These are phyloP conservation scores for Phalacrocorax aristotelis DNA, from an alignment of 2,113 vertebrate genomes.

Conservation along the genomic window DNA sequence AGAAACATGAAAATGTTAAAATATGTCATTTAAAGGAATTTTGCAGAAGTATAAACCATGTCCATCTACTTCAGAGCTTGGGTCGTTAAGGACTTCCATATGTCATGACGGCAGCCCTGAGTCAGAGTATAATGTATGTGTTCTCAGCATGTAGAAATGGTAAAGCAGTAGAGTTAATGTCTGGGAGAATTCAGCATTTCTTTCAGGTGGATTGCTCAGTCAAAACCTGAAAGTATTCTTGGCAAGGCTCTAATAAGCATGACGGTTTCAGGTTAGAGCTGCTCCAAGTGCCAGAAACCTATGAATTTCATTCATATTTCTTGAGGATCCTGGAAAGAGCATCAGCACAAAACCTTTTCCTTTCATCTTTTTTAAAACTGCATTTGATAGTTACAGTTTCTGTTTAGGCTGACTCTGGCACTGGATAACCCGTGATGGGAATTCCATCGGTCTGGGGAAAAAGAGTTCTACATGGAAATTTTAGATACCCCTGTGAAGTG, in stretches of 20 bases:
- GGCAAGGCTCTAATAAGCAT: not conserved
- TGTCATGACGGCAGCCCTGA: not conserved
- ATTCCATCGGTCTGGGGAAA: not conserved
- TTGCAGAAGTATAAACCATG: not conserved
- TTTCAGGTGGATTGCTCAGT: not conserved
- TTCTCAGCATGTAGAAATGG: not conserved
- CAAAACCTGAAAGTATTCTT: not conserved
- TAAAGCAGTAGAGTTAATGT: not conserved
- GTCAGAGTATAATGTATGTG: not conserved
- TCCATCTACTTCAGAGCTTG: not conserved
- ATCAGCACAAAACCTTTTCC: not conserved
- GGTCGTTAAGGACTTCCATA: slow-evolving; percentile 6
- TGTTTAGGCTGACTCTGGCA: not conserved
- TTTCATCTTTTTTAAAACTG: not conserved
- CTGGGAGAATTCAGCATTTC: not conserved
- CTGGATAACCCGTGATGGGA: not conserved
- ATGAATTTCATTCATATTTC: slow-evolving; percentile 26
- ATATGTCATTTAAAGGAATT: not conserved
- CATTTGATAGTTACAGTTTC: not conserved
- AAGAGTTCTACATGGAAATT: not conserved
- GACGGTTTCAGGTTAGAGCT: not conserved
- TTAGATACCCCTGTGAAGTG: not conserved
- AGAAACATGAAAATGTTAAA: not conserved
- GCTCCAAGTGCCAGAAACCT: not conserved
- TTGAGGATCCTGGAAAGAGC: not conserved